phyloP scores from a whole-genome alignment of 2,113 vertebrate genomes.

The Alosa alosa region DNA sequence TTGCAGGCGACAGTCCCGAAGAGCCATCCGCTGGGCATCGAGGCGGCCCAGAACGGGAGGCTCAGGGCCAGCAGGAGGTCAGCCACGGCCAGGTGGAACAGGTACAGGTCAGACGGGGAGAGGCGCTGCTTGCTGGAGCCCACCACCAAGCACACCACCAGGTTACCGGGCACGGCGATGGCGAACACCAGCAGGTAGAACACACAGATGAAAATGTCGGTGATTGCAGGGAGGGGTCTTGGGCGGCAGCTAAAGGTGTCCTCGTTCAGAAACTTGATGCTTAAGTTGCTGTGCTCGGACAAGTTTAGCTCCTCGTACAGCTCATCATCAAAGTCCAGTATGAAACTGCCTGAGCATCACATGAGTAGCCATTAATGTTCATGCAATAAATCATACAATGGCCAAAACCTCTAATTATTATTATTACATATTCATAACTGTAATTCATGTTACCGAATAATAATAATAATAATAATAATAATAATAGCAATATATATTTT shows the following conservation, averaged over 20 bases:
- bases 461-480: not conserved
- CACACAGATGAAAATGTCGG: not conserved
- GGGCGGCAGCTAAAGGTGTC: not conserved
- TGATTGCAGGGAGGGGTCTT: too few species aligned
- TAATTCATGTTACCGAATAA: not conserved
- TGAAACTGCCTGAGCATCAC: not conserved
- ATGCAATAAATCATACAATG: too few species aligned
- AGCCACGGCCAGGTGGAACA: slow-evolving; percentile 67
- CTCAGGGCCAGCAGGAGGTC: slow-evolving; percentile 66
- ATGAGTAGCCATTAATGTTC: not conserved
- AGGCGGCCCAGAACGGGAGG: slow-evolving; percentile 55
- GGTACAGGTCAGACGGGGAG: slow-evolving; percentile 64
- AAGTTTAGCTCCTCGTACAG: not conserved
- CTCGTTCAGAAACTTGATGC: not conserved
- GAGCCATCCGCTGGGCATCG: slow-evolving; percentile 54
- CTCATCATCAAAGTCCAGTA: not conserved
- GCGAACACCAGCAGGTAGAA: slow-evolving; percentile 52
- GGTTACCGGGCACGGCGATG: slow-evolving; percentile 66
- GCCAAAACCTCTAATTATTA: too few species aligned
- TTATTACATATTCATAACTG: too few species aligned
- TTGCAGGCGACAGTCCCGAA: slow-evolving; percentile 66
- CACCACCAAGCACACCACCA: slow-evolving; percentile 67
- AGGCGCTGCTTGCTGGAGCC: slow-evolving; percentile 40
- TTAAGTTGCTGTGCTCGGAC: not conserved
- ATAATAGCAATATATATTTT: too few species aligned